Evolutionary conservation across 2,113 vertebrate genomes (phyloP).

Genomic region (Osmerus mordax): DNA sequence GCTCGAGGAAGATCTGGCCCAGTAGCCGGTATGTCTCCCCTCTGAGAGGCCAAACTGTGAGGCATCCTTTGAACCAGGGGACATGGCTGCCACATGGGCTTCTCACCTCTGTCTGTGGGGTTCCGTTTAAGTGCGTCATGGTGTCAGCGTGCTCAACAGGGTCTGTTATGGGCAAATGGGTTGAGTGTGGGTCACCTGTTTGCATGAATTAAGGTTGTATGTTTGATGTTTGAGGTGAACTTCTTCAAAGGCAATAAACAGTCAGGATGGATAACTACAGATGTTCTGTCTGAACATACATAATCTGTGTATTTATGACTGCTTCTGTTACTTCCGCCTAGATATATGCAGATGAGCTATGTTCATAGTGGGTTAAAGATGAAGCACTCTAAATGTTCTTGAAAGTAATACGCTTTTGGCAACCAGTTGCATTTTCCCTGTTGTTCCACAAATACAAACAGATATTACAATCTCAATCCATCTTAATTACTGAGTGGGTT

Average conservation of each 20-base stretch:
- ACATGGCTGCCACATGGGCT: constrained; percentile 36
- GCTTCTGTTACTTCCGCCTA: constrained; percentile 17
- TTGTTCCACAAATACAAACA: constrained; percentile 18
- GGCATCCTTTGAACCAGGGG: constrained; percentile 48
- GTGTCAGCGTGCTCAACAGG: constrained; percentile 31
- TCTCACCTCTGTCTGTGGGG: constrained; percentile 1
- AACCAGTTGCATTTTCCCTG: constrained; percentile 19
- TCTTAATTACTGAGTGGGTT: constrained; percentile 25
- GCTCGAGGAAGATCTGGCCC: constrained; percentile 6
- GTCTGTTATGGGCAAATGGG: constrained; percentile 41
- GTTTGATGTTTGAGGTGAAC: not conserved
- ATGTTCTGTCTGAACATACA: too few species aligned
- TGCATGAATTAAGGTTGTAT: too few species aligned
- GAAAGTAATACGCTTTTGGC: not conserved
- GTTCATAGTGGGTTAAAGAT: constrained; percentile 8
- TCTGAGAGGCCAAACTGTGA: constrained; percentile 45
- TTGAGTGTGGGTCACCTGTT: constrained; percentile 4
- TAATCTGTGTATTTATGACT: constrained; percentile 13
- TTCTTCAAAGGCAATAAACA: constrained; percentile 44
- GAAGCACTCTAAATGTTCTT: constrained; percentile 6
- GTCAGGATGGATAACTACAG: constrained; percentile 40
- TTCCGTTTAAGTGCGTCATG: constrained; percentile 23
- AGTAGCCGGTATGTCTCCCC: constrained; percentile 28
- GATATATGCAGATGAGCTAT: constrained; percentile 36
- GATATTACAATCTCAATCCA: constrained; percentile 28